Conservation (phyloP, 2,797 vertebrate genomes). For the Percopsis omiscomaycus region DNA sequence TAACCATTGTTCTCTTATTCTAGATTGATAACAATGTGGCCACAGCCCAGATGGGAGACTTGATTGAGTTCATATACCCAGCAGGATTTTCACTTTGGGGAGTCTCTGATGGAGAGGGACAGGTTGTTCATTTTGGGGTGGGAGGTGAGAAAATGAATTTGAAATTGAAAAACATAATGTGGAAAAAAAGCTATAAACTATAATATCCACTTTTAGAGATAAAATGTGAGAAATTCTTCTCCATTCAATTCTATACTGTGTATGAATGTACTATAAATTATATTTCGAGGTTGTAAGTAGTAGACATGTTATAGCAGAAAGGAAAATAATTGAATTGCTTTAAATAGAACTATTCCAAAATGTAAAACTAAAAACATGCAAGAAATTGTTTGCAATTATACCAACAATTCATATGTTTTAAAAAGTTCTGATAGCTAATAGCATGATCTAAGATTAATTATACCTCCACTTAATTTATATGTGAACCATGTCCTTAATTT, state of each 20-base stretch:
- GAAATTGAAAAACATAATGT: not conserved
- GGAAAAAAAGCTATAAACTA: not conserved
- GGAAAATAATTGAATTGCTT: no score
- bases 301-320: no score
- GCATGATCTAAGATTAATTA: not conserved
- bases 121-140: constrained; percentile 44
- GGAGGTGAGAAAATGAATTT: constrained; percentile 24
- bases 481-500: not conserved
- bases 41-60: constrained; percentile 34
- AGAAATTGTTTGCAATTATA: no score
- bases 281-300: no score
- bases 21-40: constrained; percentile 36
- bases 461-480: not conserved
- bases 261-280: no score
- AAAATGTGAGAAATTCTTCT: not conserved
- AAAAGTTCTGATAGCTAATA: not conserved
- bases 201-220: not conserved
- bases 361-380: no score
- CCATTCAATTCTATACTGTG: no score
- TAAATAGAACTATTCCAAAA: no score
- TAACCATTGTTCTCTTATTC: constrained; percentile 1
- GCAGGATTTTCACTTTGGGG: constrained; percentile 45
- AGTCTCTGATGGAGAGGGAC: constrained; percentile 40
- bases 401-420: no score
- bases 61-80: constrained; percentile 44